These are phyloP conservation scores for Trypoxylus dichotomus DNA, from an alignment of 1,140 invertebrate genomes.

Conservation along the genomic window DNA sequence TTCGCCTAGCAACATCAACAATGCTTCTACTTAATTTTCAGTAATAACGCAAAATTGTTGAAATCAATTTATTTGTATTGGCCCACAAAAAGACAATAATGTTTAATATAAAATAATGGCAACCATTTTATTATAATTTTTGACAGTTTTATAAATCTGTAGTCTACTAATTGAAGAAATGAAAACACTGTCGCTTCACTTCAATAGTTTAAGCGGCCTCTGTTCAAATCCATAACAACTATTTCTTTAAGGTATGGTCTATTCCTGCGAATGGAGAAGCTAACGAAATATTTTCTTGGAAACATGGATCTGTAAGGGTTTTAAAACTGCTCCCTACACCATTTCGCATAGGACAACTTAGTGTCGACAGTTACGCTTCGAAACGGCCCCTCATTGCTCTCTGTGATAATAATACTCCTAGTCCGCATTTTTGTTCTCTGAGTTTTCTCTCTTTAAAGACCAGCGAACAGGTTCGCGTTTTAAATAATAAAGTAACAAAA, in stretches of 20 bases:
- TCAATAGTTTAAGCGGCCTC: no score
- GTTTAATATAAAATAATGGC: no score
- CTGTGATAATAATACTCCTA: conserved; percentile 80
- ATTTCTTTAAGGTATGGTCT: conserved; percentile 65
- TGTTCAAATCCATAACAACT: no score
- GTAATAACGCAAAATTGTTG: no score
- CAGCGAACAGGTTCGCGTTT: conserved; percentile 74
- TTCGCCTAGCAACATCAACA: no score
- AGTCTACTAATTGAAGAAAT: no score
- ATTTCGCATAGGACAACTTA: conserved; percentile 45
- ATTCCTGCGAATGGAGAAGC: conserved; percentile 85
- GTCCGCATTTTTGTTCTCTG: conserved; percentile 82
- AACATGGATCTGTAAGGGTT: conserved; percentile 81
- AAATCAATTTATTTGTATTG: no score
- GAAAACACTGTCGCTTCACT: no score
- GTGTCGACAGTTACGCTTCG: conserved; percentile 65
- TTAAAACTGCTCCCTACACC: conserved; percentile 83
- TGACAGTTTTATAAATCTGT: no score
- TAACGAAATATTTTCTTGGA: conserved; percentile 87
- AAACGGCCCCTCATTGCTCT: conserved; percentile 86
- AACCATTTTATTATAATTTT: no score
- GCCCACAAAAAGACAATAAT: no score
- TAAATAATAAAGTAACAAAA: conserved; percentile 17
- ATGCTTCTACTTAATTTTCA: no score
- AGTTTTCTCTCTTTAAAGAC: conserved; percentile 88